phyloP scores from a whole-genome alignment of 2,797 vertebrate species.

The Garrulus glandarius region DNA sequence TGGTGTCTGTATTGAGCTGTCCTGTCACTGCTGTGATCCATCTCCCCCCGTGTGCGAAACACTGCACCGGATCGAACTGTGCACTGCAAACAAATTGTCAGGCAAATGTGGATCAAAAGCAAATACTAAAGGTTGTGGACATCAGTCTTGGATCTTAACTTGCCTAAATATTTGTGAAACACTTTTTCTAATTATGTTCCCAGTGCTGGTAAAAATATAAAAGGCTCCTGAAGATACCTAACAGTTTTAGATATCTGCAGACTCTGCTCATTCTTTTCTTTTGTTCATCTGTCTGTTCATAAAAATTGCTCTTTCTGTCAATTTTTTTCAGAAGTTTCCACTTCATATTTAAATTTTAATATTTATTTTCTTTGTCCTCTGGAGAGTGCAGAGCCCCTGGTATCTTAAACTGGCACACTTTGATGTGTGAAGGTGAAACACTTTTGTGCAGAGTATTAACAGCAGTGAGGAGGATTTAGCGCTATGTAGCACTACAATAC shows the following conservation, averaged over 20 bases:
- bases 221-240: not conserved
- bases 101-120: not conserved
- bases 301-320: not conserved
- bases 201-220: not conserved
- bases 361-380: not conserved
- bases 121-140: not conserved
- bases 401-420: not conserved
- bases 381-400: not conserved
- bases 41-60: not conserved
- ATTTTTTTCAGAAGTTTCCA: not conserved
- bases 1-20: not conserved
- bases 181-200: not conserved
- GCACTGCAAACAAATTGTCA: not conserved
- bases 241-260: not conserved
- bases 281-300: not conserved
- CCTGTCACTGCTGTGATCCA: not conserved
- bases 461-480: not conserved
- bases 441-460: constrained; percentile 12
- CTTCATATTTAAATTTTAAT: not conserved
- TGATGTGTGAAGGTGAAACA: not conserved
- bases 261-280: not conserved
- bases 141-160: not conserved
- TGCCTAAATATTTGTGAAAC: not conserved
- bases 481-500: not conserved
- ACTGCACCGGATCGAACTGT: not conserved